Conservation (phyloP, 2,113 vertebrate species). For the Anser cygnoides region DNA sequence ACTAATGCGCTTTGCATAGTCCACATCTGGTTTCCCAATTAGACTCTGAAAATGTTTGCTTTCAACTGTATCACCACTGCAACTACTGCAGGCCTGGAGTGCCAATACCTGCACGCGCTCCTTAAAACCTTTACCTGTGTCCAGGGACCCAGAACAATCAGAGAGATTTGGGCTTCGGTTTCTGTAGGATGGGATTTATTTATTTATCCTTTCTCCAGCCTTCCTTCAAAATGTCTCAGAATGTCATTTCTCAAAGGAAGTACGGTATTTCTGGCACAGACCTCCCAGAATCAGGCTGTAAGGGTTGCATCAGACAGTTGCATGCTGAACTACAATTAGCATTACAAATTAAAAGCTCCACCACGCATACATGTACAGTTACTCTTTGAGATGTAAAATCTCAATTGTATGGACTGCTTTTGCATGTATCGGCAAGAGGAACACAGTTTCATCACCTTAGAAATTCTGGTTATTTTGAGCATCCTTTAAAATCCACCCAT, state of each 20-base stretch:
- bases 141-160: background rate
- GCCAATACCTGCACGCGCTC: background rate
- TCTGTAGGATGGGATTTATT: background rate
- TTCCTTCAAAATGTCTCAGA: background rate
- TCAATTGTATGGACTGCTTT: background rate
- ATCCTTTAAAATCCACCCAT: background rate
- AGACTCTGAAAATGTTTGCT: slow-evolving; percentile 45
- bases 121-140: background rate
- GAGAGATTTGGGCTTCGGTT: background rate
- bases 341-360: slow-evolving; percentile 33
- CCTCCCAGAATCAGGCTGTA: slow-evolving; percentile 29
- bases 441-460: background rate
- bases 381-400: background rate
- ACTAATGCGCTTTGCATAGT: slow-evolving; percentile 48
- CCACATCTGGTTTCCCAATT: slow-evolving; percentile 68
- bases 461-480: background rate
- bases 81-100: slow-evolving; percentile 11
- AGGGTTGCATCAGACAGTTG: slow-evolving; percentile 22
- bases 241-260: background rate
- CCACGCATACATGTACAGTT: background rate
- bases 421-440: background rate
- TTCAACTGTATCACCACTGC: background rate
- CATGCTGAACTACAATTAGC: slow-evolving; percentile 21
- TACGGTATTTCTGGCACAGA: slow-evolving; percentile 3
- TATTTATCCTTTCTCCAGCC: background rate